phyloP scores from a whole-genome alignment of 2,797 vertebrate species.

The Silurus aristotelis region DNA sequence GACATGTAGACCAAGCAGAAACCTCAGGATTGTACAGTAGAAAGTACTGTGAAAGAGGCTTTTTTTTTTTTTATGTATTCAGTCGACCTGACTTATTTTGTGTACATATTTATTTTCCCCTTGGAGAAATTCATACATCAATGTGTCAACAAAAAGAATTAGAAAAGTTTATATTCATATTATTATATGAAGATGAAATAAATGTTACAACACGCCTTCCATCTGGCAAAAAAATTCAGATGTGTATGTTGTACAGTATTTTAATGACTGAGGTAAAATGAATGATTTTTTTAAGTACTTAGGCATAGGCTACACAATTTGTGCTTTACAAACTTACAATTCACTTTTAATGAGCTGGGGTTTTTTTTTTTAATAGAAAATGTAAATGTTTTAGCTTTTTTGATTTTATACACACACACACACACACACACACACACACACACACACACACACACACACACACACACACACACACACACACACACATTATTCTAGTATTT shows the following conservation, averaged over 20 bases:
- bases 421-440: too few relatives aligned
- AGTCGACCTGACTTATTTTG: slow-evolving; percentile 42
- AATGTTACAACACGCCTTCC: slow-evolving; percentile 77
- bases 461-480: too few relatives aligned
- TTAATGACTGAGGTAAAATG: slow-evolving; percentile 59
- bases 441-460: too few relatives aligned
- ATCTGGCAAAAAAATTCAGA: slow-evolving; percentile 46
- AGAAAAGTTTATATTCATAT: slow-evolving; percentile 54
- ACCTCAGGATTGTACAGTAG: slow-evolving; percentile 53
- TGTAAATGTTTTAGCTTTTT: slow-evolving; percentile 25
- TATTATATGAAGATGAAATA: slow-evolving; percentile 60
- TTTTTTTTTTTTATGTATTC: slow-evolving; percentile 12
- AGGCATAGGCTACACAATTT: slow-evolving; percentile 39
- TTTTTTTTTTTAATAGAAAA: slow-evolving; percentile 39
- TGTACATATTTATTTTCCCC: slow-evolving; percentile 49
- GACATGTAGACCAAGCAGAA: slow-evolving; percentile 22
- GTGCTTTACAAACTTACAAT: slow-evolving; percentile 49
- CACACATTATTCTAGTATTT: slow-evolving; percentile 11
- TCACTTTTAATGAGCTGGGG: slow-evolving; percentile 41
- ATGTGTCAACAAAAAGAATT: slow-evolving; percentile 41
- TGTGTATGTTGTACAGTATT: slow-evolving; percentile 70
- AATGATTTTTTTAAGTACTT: slow-evolving; percentile 52
- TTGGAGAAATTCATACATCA: slow-evolving; percentile 39
- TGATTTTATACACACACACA: too few relatives aligned
- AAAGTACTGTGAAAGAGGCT: background rate